phyloP scores from a whole-genome alignment of 2,113 vertebrate species.

The Hemicordylus capensis region DNA sequence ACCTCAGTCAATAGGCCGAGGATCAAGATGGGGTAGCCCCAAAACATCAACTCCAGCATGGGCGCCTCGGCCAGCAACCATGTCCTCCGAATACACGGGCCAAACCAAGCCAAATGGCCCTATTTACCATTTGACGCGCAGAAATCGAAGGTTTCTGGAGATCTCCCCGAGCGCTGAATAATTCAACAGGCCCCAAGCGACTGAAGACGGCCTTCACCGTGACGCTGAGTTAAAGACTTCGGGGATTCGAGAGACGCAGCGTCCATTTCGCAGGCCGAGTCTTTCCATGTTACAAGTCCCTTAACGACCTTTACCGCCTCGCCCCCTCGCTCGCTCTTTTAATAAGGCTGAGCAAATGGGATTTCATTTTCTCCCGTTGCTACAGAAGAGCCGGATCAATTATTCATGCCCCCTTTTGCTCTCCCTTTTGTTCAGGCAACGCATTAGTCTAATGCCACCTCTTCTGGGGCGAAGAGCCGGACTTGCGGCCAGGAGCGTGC shows the following conservation, averaged over 20 bases:
- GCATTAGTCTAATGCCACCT: conserved; percentile 82
- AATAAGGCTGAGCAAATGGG: conserved; percentile 85
- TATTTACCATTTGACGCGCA: conserved; percentile 40
- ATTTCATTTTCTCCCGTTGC: conserved; percentile 81
- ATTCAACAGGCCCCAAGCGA: conserved; percentile 72
- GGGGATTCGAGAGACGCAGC: conserved; percentile 79
- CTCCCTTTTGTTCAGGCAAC: conserved; percentile 76
- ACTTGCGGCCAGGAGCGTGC: too few relatives aligned
- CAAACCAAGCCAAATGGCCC: conserved; percentile 26
- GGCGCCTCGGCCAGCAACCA: too few relatives aligned
- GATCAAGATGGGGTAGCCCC: background rate
- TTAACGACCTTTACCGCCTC: conserved; percentile 77
- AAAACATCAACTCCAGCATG: background rate
- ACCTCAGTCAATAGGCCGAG: too few relatives aligned
- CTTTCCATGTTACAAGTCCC: conserved; percentile 77
- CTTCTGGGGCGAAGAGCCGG: conserved; percentile 52
- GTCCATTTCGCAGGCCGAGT: conserved; percentile 69
- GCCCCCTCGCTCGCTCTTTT: conserved; percentile 73
- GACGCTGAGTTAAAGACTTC: conserved; percentile 82
- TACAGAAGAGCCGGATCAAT: conserved; percentile 77
- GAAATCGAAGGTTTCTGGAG: conserved; percentile 52
- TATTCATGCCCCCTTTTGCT: conserved; percentile 74
- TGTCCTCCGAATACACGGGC: too few relatives aligned
- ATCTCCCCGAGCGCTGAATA: conserved; percentile 70
- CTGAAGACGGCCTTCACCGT: conserved; percentile 69